Evolutionary conservation across 1,140 invertebrate species (phyloP), one percentile per base, ranked within the genome.

Genomic region (Ostrea edulis): DNA sequence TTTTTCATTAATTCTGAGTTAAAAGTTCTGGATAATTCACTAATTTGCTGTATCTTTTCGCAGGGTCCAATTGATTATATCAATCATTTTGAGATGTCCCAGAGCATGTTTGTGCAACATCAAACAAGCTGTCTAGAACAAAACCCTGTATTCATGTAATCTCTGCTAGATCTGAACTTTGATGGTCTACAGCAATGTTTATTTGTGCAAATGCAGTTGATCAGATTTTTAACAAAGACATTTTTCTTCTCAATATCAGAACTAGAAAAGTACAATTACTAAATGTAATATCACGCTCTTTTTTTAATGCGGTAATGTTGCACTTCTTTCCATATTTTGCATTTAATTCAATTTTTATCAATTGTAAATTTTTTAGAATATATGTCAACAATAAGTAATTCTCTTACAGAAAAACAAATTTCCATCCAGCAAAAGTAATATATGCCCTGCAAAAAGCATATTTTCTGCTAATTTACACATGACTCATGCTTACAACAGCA

Each of bases 1-100:
- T 14, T 77, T 77, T 77, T 29, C 14, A 29, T 29, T 35, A 22
- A 77, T 14, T 77, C 25, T 11, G 29, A 2, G 29, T 35, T 77
- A 35, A 77, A 77, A 77, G 68, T 35, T 35, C 17, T 77, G 68
- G 14, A 22, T 77, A 8, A 77, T 77, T 77, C 12, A 35, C 25
- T 71, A 25, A 22, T 77, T 35, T 77, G 25, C 68, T 77, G 29
- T 17, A 77, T 77, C 25, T 77, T 77, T 25, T 77, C 25, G 11
- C 25, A 25, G 68, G 17, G 22, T 14, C 8, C 25, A 35, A 77
- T 25, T 29, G 25, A 77, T 5, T 9, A 35, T 77, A 77, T 77
- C 68, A 77, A 77, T 77, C 68, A 77, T 29, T 25, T 77, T 77
- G 68, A 77, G 2, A 25, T 77, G 68, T 77, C 68, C 68, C 68